Evolutionary conservation across 2,797 vertebrate genomes (phyloP).

Genomic region (Rallus crepitans): DNA sequence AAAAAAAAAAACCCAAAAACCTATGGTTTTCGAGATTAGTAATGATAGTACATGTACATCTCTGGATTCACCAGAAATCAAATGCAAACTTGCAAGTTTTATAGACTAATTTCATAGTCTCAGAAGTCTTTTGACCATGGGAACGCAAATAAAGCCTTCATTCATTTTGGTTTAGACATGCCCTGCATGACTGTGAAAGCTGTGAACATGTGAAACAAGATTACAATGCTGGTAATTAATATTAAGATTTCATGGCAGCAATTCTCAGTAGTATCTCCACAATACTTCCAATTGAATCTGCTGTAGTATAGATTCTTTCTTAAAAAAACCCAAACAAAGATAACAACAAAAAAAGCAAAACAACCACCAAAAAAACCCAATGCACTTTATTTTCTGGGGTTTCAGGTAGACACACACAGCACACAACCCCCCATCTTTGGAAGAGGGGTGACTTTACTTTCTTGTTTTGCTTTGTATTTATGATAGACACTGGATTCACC

Average conservation of each 20-base stretch:
- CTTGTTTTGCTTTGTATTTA: neutral
- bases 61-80: neutral
- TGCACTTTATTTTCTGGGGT: neutral
- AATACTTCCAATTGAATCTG: neutral
- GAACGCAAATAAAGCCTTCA: neutral
- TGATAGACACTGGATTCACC: neutral
- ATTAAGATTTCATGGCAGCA: neutral
- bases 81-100: neutral
- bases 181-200: fast-evolving
- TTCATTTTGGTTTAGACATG: neutral
- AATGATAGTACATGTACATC: neutral
- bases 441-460: fast-evolving
- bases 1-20: neutral
- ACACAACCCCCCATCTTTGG: too few species aligned
- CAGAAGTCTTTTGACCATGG: neutral
- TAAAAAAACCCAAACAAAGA: neutral
- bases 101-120: neutral
- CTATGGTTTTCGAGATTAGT: neutral
- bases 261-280: neutral
- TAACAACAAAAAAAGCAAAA: too few species aligned
- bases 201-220: neutral
- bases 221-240: neutral
- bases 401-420: neutral
- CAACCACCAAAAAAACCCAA: neutral
- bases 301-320: neutral